These are phyloP conservation scores for Tachina fera DNA, from an alignment of 2,888 invertebrate genomes.

Conservation along the genomic window DNA sequence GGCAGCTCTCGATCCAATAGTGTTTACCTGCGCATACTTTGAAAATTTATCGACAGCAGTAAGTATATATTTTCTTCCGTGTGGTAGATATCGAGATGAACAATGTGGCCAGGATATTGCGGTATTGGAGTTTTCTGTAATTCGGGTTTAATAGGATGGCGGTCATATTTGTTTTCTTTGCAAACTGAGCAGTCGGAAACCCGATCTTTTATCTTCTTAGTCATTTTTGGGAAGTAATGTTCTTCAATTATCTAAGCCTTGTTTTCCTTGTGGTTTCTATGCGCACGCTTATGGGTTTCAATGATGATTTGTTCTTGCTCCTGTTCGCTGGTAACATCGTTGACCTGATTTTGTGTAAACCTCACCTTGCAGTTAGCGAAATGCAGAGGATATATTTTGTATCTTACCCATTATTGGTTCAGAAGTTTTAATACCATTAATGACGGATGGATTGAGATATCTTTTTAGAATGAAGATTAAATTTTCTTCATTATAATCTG, in stretches of 20 bases:
- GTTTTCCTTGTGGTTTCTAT: constrained; percentile 5
- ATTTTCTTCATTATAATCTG: no score
- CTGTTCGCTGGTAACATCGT: background rate
- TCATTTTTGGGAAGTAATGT: background rate
- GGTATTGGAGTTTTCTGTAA: no score
- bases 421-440: no score
- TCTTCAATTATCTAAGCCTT: background rate
- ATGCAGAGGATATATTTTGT: no score
- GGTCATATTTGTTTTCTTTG: no score
- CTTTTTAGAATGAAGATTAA: no score
- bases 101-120: background rate
- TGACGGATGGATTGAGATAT: no score
- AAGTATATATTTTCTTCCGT: constrained; percentile 9
- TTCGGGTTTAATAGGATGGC: no score
- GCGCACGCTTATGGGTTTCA: background rate
- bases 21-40: constrained; percentile 15
- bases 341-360: no score
- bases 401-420: no score
- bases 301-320: background rate
- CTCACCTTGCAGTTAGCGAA: no score
- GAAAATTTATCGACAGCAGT: constrained; percentile 26
- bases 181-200: background rate
- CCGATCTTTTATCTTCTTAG: background rate
- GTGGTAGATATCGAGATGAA: background rate
- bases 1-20: constrained; percentile 6